Evolutionary conservation across 2,888 invertebrate genomes (phyloP), one percentile per base, ranked within the genome.

Genomic region (Endotricha flammealis): DNA sequence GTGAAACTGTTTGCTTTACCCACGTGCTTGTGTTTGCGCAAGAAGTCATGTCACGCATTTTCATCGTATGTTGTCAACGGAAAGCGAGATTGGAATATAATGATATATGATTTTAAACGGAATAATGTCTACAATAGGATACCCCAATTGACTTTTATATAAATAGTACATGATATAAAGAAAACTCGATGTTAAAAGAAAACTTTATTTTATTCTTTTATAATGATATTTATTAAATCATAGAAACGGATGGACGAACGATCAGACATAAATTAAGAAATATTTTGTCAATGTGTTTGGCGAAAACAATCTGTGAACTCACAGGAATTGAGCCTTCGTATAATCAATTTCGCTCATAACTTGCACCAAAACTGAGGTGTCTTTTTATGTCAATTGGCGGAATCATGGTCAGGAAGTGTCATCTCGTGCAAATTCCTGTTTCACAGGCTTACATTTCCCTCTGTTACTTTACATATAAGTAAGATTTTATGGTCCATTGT

Each of bases 381-480:
- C 29, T 11, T 36, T 32, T 25, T 28, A 32, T 42, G 41, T 38
- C 31, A 42, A 43, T 35, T 23, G 34, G 37, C 45, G 33, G 40
- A 49, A 43, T 42, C 33, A 35, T 27, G 33, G 38, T 33, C 47
- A 50, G 57, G 57, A 57, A 57, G 45, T 44, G 29, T 28, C 27
- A 39, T 34, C 29, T 39, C 36, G 35, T 42, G 34, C 20, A 10
- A 27, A 29, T n/a, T 39, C 11, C 12, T 12, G 8, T 12, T 27
- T 27, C 27, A 27, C 3, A 12, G 8, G 3, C 6, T 11, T 7
- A 17, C 4, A 17, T 5, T 17, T 5, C 4, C 7, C 7, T 12
- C 5, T 3, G 25, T 10, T 27, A 5, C 12, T 27, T 25, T 10
- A 9, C 4, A 10, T 10, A n/a, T n/a, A n/a, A n/a, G n/a, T n/a